Evolutionary conservation across 2,888 invertebrate species (phyloP), one percentile per base, ranked within the genome.

Genomic region (Microctonus brassicae): DNA sequence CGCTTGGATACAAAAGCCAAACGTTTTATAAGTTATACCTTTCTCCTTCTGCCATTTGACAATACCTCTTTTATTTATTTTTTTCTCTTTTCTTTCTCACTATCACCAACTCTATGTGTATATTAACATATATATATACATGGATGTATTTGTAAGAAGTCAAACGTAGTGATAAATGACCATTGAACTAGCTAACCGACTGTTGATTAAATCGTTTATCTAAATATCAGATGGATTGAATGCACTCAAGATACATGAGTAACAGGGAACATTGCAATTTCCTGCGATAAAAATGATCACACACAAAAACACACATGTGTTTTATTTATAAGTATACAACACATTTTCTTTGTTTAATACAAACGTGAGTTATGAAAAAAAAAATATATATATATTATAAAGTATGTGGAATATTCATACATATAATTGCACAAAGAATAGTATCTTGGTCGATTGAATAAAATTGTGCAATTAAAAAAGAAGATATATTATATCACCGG

Each of bases 111-210:
- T 26, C 11, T 1, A n/a, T 58, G 5, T 17, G 13, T 58, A 4
- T 26, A n/a, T 22, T 13, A 62, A 10, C n/a, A n/a, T n/a, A n/a
- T n/a, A n/a, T n/a, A n/a, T n/a, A n/a, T n/a, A n/a, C n/a, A n/a
- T n/a, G n/a, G n/a, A n/a, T n/a, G n/a, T n/a, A n/a, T n/a, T 42
- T 24, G 39, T n/a, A 24, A 24, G 5, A 39, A 11, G 29, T 62
- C 20, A 17, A 17, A 11, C 22, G 5, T 1, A 42, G 5, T 24
- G 39, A 62, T 2, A 55, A 55, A 26, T 55, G 13, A 55, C 55
- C 24, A 62, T 33, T 29, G 17, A 26, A 33, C 52, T 63, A 63
- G 52, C 17, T 64, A 33, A 64, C 53, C 64, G 53, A 64, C 64
- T 1, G 64, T 22, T 53, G 64, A 64, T 64, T 26, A 53, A 17